Evolutionary conservation across 1,140 invertebrate species (phyloP).

Genomic region (Micrasema longulum): DNA sequence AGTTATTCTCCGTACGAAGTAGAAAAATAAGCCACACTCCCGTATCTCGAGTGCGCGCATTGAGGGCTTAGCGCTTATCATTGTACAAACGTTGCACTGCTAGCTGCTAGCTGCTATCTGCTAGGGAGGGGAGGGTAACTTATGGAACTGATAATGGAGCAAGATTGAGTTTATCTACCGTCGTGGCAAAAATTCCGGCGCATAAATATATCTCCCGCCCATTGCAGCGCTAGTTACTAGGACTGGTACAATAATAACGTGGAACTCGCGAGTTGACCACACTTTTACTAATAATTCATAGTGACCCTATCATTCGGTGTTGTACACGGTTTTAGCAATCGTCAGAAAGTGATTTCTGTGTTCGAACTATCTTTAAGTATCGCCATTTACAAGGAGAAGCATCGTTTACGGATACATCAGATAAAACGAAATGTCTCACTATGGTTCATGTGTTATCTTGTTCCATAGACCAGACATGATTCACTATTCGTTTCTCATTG

Average conservation of each 20-base stretch:
- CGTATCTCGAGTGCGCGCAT: no score
- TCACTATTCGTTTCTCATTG: constrained; percentile 7
- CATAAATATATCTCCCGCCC: no score
- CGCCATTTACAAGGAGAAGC: neutral
- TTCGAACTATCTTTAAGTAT: neutral
- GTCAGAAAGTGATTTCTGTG: constrained; percentile 19
- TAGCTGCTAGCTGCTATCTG: no score
- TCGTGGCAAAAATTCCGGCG: no score
- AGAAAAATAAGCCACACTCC: no score
- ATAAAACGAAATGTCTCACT: constrained; percentile 12
- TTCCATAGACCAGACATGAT: constrained; percentile 37
- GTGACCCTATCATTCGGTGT: neutral
- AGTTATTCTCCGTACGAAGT: no score
- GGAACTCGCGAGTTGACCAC: neutral
- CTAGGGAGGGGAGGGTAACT: no score
- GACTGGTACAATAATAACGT: neutral
- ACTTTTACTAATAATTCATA: neutral
- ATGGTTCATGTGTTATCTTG: constrained; percentile 27
- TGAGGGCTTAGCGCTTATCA: no score
- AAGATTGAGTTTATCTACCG: no score
- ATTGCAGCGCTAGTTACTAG: no score
- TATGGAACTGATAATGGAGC: no score
- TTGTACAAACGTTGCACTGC: no score
- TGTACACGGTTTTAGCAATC: neutral
- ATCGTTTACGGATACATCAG: neutral